A percentile compares a stretch with the other conserved stretches of the same genome.
These are phyloP conservation scores for Stenotaenia linearis DNA, from an alignment of 2,888 invertebrate species.

Conservation along the genomic window DNA sequence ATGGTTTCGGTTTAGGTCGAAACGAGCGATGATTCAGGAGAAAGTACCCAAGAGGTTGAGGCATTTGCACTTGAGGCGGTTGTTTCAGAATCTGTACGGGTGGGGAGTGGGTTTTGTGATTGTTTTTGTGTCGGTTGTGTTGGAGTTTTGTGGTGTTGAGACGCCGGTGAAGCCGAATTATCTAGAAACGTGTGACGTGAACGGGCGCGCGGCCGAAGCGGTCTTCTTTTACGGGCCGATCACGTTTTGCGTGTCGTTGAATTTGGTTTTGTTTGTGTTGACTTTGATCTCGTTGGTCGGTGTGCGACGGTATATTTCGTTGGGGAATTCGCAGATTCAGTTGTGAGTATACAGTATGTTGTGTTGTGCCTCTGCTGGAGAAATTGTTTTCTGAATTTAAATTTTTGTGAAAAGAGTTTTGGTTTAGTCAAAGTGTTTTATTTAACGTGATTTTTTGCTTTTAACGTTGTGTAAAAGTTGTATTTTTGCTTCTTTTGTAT, in stretches of 20 bases:
- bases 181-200: neutral
- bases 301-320: neutral
- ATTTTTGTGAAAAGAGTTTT: too few species aligned
- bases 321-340: neutral
- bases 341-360: neutral
- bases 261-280: neutral
- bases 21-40: neutral
- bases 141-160: neutral
- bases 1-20: neutral
- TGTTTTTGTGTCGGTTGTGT: neutral
- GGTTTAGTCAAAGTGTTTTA: too few species aligned
- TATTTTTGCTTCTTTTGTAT: too few species aligned
- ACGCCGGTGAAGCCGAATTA: neutral
- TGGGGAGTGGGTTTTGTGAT: neutral
- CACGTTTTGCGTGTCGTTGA: neutral
- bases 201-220: neutral
- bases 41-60: neutral
- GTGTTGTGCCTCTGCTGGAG: too few species aligned
- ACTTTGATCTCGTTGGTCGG: neutral
- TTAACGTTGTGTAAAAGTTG: too few species aligned
- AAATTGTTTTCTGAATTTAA: too few species aligned
- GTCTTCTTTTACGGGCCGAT: neutral
- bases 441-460: too few species aligned
- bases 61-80: neutral
- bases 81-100: neutral